Evolutionary conservation across 2,888 invertebrate species (phyloP), one percentile per base, ranked within the genome.

Genomic region (Desoria tigrina): DNA sequence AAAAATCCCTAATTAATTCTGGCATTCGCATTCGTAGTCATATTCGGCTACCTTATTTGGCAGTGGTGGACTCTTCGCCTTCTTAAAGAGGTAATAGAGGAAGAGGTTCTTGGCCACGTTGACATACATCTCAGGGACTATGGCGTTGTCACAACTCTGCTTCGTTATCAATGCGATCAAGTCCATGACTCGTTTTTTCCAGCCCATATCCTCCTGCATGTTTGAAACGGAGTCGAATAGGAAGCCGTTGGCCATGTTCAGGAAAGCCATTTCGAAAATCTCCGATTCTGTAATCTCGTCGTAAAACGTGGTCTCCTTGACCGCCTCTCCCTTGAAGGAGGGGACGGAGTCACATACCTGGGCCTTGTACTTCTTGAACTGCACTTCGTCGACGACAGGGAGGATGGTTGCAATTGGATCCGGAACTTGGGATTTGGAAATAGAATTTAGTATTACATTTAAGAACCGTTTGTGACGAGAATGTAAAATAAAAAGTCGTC

Each of bases 61-160:
- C 32, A 11, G 4, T 14, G 51, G 51, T 16, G 51, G 51, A 16
- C 18, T 26, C 27, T 7, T 37, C 11, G 27, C 55, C 21, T 24
- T 37, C 28, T 66, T 66, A 18, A 42, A 39, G 7, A 66, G 23
- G 37, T 66, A 66, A 42, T 63, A 59, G 23, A 66, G 53, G 39
- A 59, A 66, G 16, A 66, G 54, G 28, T 63, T 63, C 42, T 66
- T 66, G 21, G 66, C 66, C 3, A 59, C 63, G 24, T 66, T 66
- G 27, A 66, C 32, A 42, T 51, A 66, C 11, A 32, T n/a, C n/a
- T 63, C 66, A 0, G 63, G 54, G 14, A 66, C 49, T 11, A 63
- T 50, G 9, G 54, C 39, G 21, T 66, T 63, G 9, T 16, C 54
- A 24, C 66, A 66, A 28, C 59, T 63, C 7, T 45, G 32, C 54